Evolutionary conservation across 2,888 invertebrate genomes (phyloP), one percentile per base, ranked within the genome.

Genomic region (Anthophora plumipes): DNA sequence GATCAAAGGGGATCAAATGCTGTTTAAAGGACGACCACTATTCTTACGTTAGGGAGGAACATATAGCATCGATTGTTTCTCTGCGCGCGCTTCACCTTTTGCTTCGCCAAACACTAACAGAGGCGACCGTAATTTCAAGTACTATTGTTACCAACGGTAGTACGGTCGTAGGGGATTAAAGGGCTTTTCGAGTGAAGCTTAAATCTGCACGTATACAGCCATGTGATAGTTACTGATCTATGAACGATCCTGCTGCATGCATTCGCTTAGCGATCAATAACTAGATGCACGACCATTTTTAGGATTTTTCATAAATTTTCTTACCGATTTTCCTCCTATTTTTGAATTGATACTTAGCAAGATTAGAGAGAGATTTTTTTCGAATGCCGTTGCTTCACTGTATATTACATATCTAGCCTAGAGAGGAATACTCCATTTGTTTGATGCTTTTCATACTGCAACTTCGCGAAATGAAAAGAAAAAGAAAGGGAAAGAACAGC

Each of bases 91-190:
- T 86, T 82, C 88, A 91, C 91, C 95, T 94, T 79, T 94, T 93
- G 0, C 94, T 92, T 0, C 94, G 93, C 69, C 95, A 94, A 91
- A 60, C 67, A 73, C 78, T 77, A 77, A 74, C 95, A 96, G 7
- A 96, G 92, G 20, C 96, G 94, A 70, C 95, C 94, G 92, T 96
- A 96, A 88, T 95, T 96, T 97, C 97, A 1, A 94, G 92, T 0
- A 96, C 95, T 17, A 95, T 95, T 71, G 96, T 96, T 68, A 95
- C 93, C 74, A 95, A 94, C 43, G 94, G 96, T 70, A 95, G 92
- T 64, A 95, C 94, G 59, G 95, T 95, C 64, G 96, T 95, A 84
- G 95, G 95, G 84, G 96, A 96, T 73, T 96, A 84, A 71, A 95
- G 7, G 95, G 93, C 46, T 83, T 80, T 73, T 55, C 64, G 57